Evolutionary conservation across 2,797 vertebrate genomes (phyloP).

Genomic region (Threskiornis aethiopicus): DNA sequence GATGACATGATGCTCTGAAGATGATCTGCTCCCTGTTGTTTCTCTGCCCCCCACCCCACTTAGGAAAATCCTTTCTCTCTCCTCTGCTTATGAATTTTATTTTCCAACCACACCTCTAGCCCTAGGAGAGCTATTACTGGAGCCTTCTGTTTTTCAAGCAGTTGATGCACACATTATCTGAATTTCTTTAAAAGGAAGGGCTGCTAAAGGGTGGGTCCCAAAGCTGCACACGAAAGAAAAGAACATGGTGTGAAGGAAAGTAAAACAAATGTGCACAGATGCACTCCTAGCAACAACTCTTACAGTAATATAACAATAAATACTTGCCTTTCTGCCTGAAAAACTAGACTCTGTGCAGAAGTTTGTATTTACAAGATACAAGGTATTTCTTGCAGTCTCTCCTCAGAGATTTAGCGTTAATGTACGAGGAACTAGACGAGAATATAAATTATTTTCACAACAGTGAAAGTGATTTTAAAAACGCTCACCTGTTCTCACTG

Average conservation of each 20-base stretch:
- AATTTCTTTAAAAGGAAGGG: conserved; percentile 47
- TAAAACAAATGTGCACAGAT: conserved; percentile 12
- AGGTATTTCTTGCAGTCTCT: not conserved
- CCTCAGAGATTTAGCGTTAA: not conserved
- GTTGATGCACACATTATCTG: conserved; percentile 5
- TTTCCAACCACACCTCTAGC: conserved; percentile 50
- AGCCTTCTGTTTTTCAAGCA: conserved; percentile 9
- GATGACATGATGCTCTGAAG: not conserved
- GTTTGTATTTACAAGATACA: not conserved
- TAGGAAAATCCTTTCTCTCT: not conserved
- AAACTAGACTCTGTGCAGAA: not conserved
- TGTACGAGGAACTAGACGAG: not conserved
- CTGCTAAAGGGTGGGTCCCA: conserved; percentile 21
- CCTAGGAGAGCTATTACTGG: conserved; percentile 1
- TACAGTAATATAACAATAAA: conserved; percentile 35
- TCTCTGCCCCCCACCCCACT: not conserved
- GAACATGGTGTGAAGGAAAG: not conserved
- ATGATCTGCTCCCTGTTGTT: not conserved
- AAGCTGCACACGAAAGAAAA: not conserved
- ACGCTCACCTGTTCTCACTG: not conserved
- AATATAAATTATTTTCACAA: not conserved
- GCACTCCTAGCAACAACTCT: conserved; percentile 60
- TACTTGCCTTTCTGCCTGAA: not conserved
- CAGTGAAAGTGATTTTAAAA: not conserved
- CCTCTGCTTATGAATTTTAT: not conserved